Conservation (phyloP, 1,140 invertebrate genomes). For the Drosophila eugracilis region DNA sequence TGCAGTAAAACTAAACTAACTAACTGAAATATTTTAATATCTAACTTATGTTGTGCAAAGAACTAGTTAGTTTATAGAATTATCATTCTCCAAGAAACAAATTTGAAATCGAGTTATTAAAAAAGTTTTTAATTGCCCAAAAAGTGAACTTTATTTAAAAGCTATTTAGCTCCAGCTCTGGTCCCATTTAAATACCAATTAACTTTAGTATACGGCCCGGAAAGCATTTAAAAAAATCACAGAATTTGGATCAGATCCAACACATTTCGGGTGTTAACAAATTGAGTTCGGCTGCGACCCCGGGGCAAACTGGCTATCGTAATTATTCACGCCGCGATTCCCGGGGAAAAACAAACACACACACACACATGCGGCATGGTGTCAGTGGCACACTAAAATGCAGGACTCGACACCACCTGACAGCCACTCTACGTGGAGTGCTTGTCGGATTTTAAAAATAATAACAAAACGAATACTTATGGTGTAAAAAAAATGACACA, state of each 20-base stretch:
- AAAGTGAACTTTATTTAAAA: not conserved
- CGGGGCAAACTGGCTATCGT: constrained; percentile 15
- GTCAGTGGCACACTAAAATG: constrained; percentile 66
- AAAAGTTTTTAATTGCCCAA: too few species aligned
- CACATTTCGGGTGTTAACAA: constrained; percentile 38
- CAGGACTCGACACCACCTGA: constrained; percentile 74
- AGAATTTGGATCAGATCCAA: constrained; percentile 16
- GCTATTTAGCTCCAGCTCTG: not conserved
- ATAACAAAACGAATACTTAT: constrained; percentile 50
- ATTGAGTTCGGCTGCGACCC: constrained; percentile 17
- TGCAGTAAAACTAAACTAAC: too few species aligned
- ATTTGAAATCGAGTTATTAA: too few species aligned
- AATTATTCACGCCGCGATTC: constrained; percentile 31
- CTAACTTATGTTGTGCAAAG: too few species aligned
- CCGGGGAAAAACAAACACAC: not conserved
- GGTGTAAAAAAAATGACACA: constrained; percentile 25
- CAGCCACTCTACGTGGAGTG: constrained; percentile 78
- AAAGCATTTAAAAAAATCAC: constrained; percentile 22
- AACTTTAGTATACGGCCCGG: constrained; percentile 13
- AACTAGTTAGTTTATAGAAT: too few species aligned
- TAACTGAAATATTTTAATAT: not conserved
- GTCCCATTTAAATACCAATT: constrained; percentile 19
- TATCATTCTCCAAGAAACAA: too few species aligned
- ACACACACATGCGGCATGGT: constrained; percentile 19
- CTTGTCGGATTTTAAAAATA: constrained; percentile 75